These are phyloP conservation scores for Drosophila infuscata DNA, from an alignment of 2,888 invertebrate species.

Conservation along the genomic window DNA sequence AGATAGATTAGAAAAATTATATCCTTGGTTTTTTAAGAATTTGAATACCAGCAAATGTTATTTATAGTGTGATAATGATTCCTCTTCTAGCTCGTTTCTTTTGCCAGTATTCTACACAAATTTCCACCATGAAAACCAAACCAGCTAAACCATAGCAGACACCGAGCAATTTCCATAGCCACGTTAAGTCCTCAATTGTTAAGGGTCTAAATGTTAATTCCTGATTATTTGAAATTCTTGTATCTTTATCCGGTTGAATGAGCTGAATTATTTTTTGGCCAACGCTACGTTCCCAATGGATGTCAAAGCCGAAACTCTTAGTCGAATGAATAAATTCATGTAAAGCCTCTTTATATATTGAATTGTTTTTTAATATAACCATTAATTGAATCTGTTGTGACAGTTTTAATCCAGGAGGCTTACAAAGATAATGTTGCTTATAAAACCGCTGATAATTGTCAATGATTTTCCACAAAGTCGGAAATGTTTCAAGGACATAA, in stretches of 20 bases:
- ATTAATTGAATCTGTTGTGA: rapidly evolving
- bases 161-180: constrained; percentile 24
- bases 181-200: background rate
- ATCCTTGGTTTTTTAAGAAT: no score
- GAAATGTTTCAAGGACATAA: constrained; percentile 4
- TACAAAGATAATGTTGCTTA: constrained; percentile 9
- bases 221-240: background rate
- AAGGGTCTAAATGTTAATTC: background rate
- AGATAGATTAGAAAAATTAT: no score
- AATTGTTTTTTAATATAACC: constrained; percentile 10
- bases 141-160: background rate
- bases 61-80: background rate
- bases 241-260: background rate
- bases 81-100: background rate
- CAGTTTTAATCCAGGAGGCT: background rate
- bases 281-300: background rate
- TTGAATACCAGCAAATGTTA: background rate
- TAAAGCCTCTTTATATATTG: constrained; percentile 16
- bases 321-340: background rate
- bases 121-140: constrained; percentile 18
- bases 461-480: background rate
- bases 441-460: constrained; percentile 5
- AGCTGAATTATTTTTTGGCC: background rate
- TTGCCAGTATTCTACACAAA: background rate
- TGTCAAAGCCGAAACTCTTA: background rate